Evolutionary conservation across 2,888 invertebrate species (phyloP).

Genomic region (Acanthacorydalis orientalis): DNA sequence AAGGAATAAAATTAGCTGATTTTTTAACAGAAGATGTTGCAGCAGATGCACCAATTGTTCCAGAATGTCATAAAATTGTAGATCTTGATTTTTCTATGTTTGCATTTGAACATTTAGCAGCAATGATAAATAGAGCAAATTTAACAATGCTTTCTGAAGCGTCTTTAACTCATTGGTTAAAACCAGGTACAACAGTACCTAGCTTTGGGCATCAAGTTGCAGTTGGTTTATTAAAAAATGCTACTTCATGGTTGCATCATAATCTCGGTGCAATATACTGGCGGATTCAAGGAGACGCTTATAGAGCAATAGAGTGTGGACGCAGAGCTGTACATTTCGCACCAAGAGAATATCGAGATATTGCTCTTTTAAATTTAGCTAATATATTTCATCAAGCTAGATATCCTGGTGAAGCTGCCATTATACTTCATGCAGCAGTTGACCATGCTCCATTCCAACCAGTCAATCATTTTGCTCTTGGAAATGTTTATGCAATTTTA

Average conservation of each 20-base stretch:
- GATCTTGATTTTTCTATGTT: slow-evolving; percentile 41
- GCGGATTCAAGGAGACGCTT: slow-evolving; percentile 55
- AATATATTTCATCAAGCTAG: slow-evolving; percentile 52
- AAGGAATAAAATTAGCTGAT: slow-evolving; percentile 25
- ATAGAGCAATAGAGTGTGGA: slow-evolving; percentile 65
- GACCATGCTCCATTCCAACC: slow-evolving; percentile 47
- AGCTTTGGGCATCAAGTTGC: slow-evolving; percentile 46
- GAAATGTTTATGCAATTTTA: slow-evolving; percentile 52
- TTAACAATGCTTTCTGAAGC: slow-evolving; percentile 33
- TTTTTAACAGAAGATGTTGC: slow-evolving; percentile 14
- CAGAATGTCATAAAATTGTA: slow-evolving; percentile 15
- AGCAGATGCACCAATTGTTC: slow-evolving; percentile 14
- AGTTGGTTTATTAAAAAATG: slow-evolving; percentile 42
- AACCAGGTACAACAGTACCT: slow-evolving; percentile 21
- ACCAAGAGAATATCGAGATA: slow-evolving; percentile 52
- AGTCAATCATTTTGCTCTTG: slow-evolving; percentile 48
- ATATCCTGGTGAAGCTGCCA: slow-evolving; percentile 51
- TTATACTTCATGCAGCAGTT: slow-evolving; percentile 52
- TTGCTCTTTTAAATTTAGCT: slow-evolving; percentile 56
- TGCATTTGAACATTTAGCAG: slow-evolving; percentile 46
- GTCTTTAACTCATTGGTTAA: slow-evolving; percentile 27
- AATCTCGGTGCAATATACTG: slow-evolving; percentile 67
- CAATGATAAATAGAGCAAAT: slow-evolving; percentile 31
- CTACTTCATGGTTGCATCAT: slow-evolving; percentile 61
- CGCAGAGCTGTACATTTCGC: slow-evolving; percentile 58